These are phyloP conservation scores for Dicyrtoma fusca DNA, from an alignment of 2,888 invertebrate species.

Conservation along the genomic window DNA sequence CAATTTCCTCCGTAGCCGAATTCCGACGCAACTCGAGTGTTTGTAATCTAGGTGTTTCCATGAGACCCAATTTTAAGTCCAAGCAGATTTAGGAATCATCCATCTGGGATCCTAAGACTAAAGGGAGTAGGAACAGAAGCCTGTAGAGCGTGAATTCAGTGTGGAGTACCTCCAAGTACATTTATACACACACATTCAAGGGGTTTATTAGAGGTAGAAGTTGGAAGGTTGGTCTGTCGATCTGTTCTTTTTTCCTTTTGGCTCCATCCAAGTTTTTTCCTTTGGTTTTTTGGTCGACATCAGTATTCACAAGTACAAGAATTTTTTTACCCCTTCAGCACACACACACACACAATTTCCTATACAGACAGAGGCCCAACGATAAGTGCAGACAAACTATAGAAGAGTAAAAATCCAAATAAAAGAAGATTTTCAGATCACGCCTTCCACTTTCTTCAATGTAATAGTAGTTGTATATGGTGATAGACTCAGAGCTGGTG, in stretches of 20 bases:
- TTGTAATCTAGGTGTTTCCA: too few species aligned
- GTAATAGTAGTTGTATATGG: background rate
- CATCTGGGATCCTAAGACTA: background rate
- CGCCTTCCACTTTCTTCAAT: background rate
- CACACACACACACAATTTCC: too few species aligned
- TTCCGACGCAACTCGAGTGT: too few species aligned
- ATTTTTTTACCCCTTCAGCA: too few species aligned
- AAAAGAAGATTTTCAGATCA: slow-evolving; percentile 12
- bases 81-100: too few species aligned
- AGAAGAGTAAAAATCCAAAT: slow-evolving; percentile 15
- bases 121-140: slow-evolving; percentile 2
- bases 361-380: too few species aligned
- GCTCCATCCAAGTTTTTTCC: too few species aligned
- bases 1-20: too few species aligned
- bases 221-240: background rate
- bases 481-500: background rate
- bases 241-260: slow-evolving; percentile 3
- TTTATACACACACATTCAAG: slow-evolving; percentile 2
- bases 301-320: slow-evolving; percentile 24
- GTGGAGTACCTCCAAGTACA: background rate
- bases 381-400: background rate
- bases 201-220: slow-evolving; percentile 25
- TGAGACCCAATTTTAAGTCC: too few species aligned
- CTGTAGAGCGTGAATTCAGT: background rate
- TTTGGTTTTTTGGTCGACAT: slow-evolving; percentile 11